phyloP scores from a whole-genome alignment of 2,113 vertebrate species.

The Tautogolabrus adspersus region DNA sequence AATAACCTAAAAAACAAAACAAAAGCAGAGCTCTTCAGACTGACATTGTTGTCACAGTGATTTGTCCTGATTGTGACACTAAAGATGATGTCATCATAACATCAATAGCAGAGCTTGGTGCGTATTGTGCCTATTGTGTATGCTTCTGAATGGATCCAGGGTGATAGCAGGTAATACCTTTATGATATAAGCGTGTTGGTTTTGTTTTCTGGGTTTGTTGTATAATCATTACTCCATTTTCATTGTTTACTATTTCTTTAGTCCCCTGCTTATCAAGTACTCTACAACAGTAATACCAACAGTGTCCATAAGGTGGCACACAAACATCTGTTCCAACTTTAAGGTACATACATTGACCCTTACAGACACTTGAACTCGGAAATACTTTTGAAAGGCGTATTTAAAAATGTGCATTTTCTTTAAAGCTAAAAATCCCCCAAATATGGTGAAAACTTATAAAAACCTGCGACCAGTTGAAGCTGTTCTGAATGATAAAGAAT shows the following conservation, averaged over 20 bases:
- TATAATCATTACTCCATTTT: not conserved
- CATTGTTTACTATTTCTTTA: not conserved
- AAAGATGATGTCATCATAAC: constrained; percentile 22
- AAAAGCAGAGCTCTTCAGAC: constrained; percentile 22
- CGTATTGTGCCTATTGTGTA: constrained; percentile 63
- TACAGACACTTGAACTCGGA: not conserved
- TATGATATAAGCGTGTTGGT: constrained; percentile 21
- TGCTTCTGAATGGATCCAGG: constrained; percentile 52
- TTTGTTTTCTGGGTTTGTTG: constrained; percentile 36
- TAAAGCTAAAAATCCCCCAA: not conserved
- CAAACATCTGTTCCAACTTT: constrained; percentile 29
- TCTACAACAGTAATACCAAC: constrained; percentile 29
- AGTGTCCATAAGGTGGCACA: constrained; percentile 64
- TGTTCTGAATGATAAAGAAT: not conserved
- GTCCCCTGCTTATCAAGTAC: not conserved
- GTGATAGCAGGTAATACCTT: constrained; percentile 25
- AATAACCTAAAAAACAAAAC: constrained; percentile 25
- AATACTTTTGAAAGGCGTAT: not conserved
- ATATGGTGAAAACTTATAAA: not conserved
- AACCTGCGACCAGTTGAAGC: constrained; percentile 1
- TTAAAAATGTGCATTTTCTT: not conserved
- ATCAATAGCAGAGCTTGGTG: constrained; percentile 39
- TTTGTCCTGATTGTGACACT: constrained; percentile 31
- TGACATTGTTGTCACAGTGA: constrained; percentile 16
- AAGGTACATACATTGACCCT: not conserved